Percentiles rank a stretch among this genome's conserved stretches.
These are phyloP conservation scores for Phrynosoma platyrhinos DNA, from an alignment of 2,113 vertebrate genomes.

Conservation along the genomic window DNA sequence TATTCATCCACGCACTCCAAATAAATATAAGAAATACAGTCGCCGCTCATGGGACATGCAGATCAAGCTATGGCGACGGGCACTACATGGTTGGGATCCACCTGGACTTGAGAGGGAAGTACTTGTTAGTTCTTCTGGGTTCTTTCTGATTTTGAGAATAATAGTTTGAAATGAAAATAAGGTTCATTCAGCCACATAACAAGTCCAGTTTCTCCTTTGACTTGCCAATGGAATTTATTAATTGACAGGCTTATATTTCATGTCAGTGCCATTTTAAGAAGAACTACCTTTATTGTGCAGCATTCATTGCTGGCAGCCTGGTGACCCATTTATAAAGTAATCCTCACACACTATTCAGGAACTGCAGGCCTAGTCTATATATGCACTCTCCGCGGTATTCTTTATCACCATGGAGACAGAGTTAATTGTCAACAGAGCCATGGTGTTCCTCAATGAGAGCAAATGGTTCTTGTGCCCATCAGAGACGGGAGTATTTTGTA, in stretches of 20 bases:
- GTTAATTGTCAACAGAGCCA: constrained; percentile 35
- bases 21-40: constrained; percentile 89
- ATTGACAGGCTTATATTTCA: background rate
- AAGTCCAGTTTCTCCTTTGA: background rate
- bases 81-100: constrained; percentile 86
- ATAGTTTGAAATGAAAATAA: background rate
- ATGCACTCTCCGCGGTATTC: background rate
- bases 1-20: constrained; percentile 86
- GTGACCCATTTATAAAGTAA: constrained; percentile 25
- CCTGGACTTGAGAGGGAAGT: constrained; percentile 53
- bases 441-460: constrained; percentile 16
- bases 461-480: background rate
- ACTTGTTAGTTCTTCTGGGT: constrained; percentile 22
- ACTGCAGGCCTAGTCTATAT: constrained; percentile 14
- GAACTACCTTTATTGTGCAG: constrained; percentile 3
- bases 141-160: background rate
- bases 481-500: constrained; percentile 6
- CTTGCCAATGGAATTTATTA: background rate
- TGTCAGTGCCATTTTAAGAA: background rate
- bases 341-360: constrained; percentile 14
- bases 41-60: constrained; percentile 88
- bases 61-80: constrained; percentile 86
- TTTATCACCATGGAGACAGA: constrained; percentile 29
- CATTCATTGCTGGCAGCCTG: constrained; percentile 1
- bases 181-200: background rate